These are phyloP conservation scores for Pseudochaenichthys georgianus DNA, from an alignment of 2,797 vertebrate genomes.

Conservation along the genomic window DNA sequence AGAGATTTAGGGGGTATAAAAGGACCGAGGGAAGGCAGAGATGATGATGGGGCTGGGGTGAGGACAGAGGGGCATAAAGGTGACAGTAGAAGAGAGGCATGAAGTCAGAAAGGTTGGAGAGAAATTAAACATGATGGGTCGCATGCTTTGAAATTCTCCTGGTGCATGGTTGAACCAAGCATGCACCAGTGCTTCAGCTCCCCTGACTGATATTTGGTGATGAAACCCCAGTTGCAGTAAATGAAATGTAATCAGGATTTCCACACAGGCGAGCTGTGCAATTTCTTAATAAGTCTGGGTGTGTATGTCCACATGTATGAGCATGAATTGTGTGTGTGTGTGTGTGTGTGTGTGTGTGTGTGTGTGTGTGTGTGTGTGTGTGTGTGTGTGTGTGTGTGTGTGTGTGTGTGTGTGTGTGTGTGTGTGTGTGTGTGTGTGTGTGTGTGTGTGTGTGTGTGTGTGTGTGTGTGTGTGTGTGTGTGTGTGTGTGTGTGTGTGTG, in stretches of 20 bases:
- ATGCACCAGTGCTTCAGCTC: conserved; percentile 45
- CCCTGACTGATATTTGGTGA: conserved; percentile 66
- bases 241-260: conserved; percentile 76
- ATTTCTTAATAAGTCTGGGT: conserved; percentile 56
- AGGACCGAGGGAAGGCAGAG: conserved; percentile 6
- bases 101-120: neutral
- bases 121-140: conserved; percentile 42
- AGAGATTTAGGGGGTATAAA: conserved; percentile 35
- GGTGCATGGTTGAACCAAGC: conserved; percentile 56
- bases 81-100: conserved; percentile 13
- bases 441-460: too few species aligned
- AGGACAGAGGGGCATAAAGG: conserved; percentile 21
- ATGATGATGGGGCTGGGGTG: conserved; percentile 27
- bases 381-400: too few species aligned
- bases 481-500: too few species aligned
- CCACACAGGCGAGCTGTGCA: conserved; percentile 65
- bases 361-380: neutral
- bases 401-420: too few species aligned
- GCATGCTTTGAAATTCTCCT: conserved; percentile 64
- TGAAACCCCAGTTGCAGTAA: conserved; percentile 72
- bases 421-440: too few species aligned
- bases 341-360: neutral
- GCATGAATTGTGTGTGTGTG: conserved; percentile 12
- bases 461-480: too few species aligned
- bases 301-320: conserved; percentile 21